These are phyloP conservation scores for Bombus terrestris DNA, from an alignment of 1,140 invertebrate species.

Conservation along the genomic window DNA sequence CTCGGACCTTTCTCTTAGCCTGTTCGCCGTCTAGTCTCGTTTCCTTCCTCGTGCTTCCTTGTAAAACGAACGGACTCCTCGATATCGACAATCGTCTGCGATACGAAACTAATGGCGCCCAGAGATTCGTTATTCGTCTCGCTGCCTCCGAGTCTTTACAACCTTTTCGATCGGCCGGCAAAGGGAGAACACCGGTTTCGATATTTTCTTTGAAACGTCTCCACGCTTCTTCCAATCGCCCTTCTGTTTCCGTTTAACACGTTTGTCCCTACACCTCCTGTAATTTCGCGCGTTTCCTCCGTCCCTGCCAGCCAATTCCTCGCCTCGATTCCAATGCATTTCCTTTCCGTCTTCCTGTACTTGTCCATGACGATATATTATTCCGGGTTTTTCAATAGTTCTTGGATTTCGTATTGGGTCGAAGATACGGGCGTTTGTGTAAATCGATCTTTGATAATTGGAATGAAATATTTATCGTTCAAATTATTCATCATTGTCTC, in stretches of 20 bases:
- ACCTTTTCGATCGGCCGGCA: background rate
- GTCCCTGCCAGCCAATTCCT: background rate
- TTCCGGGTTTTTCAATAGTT: background rate
- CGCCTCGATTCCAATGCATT: background rate
- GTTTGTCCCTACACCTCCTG: background rate
- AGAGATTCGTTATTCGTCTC: constrained; percentile 63
- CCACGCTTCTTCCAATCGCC: background rate
- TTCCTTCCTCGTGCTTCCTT: constrained; percentile 45
- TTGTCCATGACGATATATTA: too few relatives aligned
- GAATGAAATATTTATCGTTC: too few relatives aligned
- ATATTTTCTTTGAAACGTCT: constrained; percentile 48
- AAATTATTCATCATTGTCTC: too few relatives aligned
- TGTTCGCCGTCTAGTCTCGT: constrained; percentile 17
- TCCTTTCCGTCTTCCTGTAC: too few relatives aligned
- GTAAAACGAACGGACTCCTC: constrained; percentile 52
- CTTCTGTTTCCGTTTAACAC: constrained; percentile 16
- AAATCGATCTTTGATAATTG: too few relatives aligned
- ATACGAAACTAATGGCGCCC: constrained; percentile 66
- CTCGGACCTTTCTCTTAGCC: constrained; percentile 23
- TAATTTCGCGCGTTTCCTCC: background rate
- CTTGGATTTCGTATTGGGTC: too few relatives aligned
- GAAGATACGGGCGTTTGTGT: too few relatives aligned
- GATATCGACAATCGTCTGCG: constrained; percentile 65
- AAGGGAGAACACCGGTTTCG: background rate
- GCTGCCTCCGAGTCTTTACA: constrained; percentile 41